A percentile compares a stretch with the other conserved stretches of the same genome.
These are phyloP conservation scores for Alces alces DNA, from an alignment of 2,113 vertebrate genomes.

Conservation along the genomic window DNA sequence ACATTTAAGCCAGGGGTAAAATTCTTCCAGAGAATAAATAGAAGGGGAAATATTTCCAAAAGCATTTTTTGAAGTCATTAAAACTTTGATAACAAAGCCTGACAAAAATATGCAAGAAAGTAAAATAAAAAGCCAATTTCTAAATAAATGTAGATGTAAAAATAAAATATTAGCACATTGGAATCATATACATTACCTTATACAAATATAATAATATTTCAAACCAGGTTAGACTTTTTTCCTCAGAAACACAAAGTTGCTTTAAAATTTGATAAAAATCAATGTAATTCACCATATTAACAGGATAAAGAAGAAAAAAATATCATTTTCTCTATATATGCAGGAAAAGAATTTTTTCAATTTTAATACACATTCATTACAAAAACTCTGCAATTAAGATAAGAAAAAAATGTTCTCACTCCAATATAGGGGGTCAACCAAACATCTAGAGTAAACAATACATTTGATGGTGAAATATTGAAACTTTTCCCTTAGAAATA, in stretches of 20 bases:
- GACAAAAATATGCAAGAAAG: not conserved
- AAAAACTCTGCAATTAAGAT: not conserved
- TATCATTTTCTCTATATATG: not conserved
- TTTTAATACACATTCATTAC: not conserved
- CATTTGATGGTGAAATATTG: not conserved
- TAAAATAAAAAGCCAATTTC: not conserved
- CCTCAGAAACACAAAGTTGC: not conserved
- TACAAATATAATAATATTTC: not conserved
- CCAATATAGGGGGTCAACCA: not conserved
- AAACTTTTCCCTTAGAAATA: not conserved
- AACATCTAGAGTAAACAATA: not conserved
- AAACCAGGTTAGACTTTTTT: not conserved
- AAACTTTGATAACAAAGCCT: not conserved
- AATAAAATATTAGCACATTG: not conserved
- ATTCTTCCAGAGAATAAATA: not conserved
- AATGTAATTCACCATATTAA: not conserved
- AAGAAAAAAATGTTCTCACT: not conserved
- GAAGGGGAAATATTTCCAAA: not conserved
- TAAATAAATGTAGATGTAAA: not conserved
- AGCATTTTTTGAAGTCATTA: not conserved
- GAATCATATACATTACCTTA: not conserved
- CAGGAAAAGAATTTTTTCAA: not conserved
- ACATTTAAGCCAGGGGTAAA: not conserved
- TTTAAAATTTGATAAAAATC: not conserved
- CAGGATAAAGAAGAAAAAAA: not conserved